Conservation (phyloP, 2,113 vertebrate species). For the Pangasianodon hypophthalmus region DNA sequence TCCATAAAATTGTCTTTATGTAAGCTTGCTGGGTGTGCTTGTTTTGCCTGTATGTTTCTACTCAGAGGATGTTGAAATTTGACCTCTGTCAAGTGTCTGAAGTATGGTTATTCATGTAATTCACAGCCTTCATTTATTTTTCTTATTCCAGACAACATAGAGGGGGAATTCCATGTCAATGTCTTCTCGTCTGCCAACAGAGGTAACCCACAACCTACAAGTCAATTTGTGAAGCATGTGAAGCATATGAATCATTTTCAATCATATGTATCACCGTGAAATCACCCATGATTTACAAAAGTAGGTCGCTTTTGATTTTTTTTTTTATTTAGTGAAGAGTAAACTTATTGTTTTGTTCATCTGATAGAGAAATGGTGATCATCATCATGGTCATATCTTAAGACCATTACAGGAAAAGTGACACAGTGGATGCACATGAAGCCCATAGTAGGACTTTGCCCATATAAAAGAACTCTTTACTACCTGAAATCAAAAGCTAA, state of each 20-base stretch:
- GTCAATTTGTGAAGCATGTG: background rate
- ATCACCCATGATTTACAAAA: background rate
- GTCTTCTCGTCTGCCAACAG: constrained; percentile 39
- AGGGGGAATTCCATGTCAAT: constrained; percentile 36
- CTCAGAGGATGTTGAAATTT: background rate
- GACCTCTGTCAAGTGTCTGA: background rate
- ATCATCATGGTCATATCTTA: background rate
- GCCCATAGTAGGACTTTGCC: background rate
- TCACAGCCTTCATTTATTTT: background rate
- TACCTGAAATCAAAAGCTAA: background rate
- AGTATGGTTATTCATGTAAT: background rate
- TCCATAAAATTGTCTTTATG: background rate
- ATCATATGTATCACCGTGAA: background rate
- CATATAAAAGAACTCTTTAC: background rate
- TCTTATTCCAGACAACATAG: constrained; percentile 24
- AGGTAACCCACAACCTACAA: constrained; percentile 45
- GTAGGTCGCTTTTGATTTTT: no score
- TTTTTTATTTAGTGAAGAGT: background rate
- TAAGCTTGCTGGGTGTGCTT: no score
- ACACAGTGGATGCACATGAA: background rate
- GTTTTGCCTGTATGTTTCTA: background rate
- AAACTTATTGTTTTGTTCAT: background rate
- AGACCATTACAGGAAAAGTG: background rate
- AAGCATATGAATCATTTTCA: background rate
- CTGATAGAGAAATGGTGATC: background rate